Evolutionary conservation across 2,113 vertebrate species (phyloP).

Genomic region (Calcarius ornatus): DNA sequence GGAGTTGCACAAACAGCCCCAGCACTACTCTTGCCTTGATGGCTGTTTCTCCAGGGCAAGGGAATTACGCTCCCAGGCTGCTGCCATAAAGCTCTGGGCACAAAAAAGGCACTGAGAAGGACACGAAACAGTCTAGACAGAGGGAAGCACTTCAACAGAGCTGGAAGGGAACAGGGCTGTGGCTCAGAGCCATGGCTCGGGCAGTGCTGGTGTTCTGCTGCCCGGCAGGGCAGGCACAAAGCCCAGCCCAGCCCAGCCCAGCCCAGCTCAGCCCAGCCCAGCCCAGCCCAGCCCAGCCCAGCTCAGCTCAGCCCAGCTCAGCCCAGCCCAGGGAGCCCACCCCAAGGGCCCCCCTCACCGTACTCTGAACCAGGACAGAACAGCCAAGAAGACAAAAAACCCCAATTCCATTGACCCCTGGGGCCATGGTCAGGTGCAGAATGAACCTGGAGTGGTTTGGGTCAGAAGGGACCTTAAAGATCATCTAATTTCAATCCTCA

Average conservation of each 20-base stretch:
- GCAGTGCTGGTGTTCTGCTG: neutral
- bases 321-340: neutral
- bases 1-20: neutral
- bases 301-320: neutral
- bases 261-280: neutral
- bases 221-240: neutral
- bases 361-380: neutral
- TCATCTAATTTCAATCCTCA: neutral
- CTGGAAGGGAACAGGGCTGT: neutral
- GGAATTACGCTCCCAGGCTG: neutral
- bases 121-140: neutral
- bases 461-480: neutral
- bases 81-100: neutral
- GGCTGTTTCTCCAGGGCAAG: neutral
- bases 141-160: neutral
- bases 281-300: rapidly evolving
- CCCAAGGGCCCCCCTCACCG: neutral
- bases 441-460: neutral
- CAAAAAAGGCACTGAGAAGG: neutral
- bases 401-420: neutral
- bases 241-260: neutral
- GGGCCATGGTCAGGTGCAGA: rapidly evolving
- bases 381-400: rapidly evolving
- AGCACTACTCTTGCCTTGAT: rapidly evolving
- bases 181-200: neutral